These are phyloP conservation scores for Sycophaga agraensis DNA, from an alignment of 1,140 invertebrate species.

Conservation along the genomic window DNA sequence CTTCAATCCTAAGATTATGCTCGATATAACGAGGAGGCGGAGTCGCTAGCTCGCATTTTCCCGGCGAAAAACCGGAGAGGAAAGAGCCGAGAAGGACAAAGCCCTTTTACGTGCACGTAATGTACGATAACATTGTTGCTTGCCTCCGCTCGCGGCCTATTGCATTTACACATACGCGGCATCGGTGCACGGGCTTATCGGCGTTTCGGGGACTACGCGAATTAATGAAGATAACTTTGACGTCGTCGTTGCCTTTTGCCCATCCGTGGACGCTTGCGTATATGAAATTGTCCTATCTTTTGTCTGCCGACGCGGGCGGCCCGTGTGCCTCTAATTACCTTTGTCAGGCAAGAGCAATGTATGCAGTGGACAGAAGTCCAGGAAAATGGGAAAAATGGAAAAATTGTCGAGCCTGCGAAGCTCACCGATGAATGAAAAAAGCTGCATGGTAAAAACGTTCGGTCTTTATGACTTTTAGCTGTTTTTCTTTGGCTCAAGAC, in stretches of 20 bases:
- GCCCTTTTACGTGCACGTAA: constrained; percentile 19
- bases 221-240: constrained; percentile 32
- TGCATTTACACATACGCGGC: constrained; percentile 21
- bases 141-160: neutral
- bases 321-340: constrained; percentile 22
- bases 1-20: too few species aligned
- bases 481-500: neutral
- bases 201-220: constrained; percentile 6
- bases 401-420: neutral
- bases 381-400: neutral
- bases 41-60: too few species aligned
- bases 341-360: constrained; percentile 20
- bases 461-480: constrained; percentile 7
- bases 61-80: too few species aligned
- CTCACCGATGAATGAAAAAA: neutral
- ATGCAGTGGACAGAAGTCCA: too few species aligned
- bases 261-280: neutral
- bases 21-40: too few species aligned
- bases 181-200: neutral
- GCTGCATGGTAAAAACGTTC: constrained; percentile 6
- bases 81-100: constrained; percentile 3
- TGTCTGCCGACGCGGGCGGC: neutral
- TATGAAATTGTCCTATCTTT: constrained; percentile 30
- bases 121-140: constrained; percentile 27
- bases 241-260: neutral